Evolutionary conservation across 2,113 vertebrate genomes (phyloP).

Genomic region (Geothlypis trichas): DNA sequence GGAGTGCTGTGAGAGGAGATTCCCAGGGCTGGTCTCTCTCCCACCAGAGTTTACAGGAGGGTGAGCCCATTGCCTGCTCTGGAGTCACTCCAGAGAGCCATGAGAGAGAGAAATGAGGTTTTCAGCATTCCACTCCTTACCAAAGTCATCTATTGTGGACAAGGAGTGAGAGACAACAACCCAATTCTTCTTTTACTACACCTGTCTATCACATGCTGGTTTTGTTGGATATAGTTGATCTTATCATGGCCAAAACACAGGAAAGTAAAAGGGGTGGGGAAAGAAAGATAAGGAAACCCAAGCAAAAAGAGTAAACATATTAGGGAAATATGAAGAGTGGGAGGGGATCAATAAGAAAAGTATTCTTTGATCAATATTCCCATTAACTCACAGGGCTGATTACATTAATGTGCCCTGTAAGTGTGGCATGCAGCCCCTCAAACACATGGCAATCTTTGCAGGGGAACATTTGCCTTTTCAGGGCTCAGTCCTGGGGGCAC

Average conservation of each 20-base stretch:
- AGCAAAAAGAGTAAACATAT: not conserved
- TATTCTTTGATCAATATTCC: not conserved
- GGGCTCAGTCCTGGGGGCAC: not conserved
- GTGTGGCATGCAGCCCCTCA: not conserved
- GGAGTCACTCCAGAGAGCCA: not conserved
- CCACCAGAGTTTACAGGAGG: not conserved
- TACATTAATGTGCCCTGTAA: too few relatives aligned
- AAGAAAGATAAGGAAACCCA: not conserved
- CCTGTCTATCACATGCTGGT: not conserved
- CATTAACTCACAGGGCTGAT: not conserved
- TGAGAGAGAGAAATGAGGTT: not conserved
- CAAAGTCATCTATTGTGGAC: not conserved
- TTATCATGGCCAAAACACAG: not conserved
- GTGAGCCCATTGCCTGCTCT: not conserved
- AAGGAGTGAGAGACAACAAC: not conserved
- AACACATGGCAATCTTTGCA: not conserved
- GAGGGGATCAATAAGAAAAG: not conserved
- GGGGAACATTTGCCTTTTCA: not conserved
- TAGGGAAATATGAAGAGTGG: not conserved
- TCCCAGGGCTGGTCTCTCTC: not conserved
- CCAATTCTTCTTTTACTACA: not conserved
- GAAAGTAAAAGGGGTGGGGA: not conserved
- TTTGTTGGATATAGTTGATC: not conserved
- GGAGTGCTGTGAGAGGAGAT: not conserved
- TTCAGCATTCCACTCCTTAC: not conserved